Percentiles rank a stretch among this genome's conserved stretches.
phyloP scores from a whole-genome alignment of 1,140 invertebrate species.

The Caenorhabditis remanei region DNA sequence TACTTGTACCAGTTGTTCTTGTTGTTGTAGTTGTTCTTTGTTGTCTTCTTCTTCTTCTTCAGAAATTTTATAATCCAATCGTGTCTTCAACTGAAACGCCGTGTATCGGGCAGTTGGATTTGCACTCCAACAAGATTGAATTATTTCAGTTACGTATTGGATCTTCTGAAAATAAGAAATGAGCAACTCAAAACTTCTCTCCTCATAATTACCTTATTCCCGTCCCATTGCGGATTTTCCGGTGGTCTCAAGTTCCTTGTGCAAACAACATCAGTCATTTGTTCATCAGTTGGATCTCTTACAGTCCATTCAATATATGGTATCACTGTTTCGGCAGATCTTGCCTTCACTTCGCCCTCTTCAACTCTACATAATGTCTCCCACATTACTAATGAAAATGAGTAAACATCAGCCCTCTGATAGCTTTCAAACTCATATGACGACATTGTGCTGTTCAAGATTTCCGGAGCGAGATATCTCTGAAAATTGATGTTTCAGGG shows the following conservation, averaged over 20 bases:
- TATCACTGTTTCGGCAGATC: not conserved
- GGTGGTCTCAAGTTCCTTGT: constrained; percentile 16
- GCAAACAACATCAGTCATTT: constrained; percentile 44
- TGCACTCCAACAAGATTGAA: not conserved
- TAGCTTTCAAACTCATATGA: not conserved
- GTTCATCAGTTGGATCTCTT: constrained; percentile 13
- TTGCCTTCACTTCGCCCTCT: not conserved
- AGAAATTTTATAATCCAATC: no score
- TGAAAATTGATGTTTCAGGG: not conserved
- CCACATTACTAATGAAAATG: constrained; percentile 37
- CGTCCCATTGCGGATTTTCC: not conserved
- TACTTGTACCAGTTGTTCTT: no score
- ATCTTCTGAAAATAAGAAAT: not conserved
- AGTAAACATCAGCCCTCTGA: constrained; percentile 15
- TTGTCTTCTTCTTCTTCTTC: no score
- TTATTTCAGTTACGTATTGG: not conserved
- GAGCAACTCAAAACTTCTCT: not conserved
- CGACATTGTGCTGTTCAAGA: not conserved
- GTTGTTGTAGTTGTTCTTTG: no score
- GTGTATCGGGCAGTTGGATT: not conserved
- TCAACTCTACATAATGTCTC: constrained; percentile 1
- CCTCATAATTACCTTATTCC: not conserved
- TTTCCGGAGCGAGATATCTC: constrained; percentile 49
- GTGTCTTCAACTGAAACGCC: no score
- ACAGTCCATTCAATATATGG: not conserved